Conservation (phyloP, 64 coral and sea anemone genomes). For the Exaiptasia diaphana region DNA sequence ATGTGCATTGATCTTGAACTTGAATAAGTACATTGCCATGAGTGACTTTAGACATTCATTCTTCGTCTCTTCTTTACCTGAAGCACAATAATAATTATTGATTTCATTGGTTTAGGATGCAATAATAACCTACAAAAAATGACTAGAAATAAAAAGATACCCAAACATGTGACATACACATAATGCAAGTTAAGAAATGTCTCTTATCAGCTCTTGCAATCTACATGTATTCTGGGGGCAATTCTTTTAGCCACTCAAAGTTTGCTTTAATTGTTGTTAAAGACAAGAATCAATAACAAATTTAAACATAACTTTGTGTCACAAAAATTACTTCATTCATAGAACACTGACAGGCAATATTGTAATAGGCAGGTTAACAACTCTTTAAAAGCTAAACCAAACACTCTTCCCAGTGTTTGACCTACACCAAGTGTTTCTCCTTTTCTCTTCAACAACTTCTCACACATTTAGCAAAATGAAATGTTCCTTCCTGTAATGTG, state of each 20-base stretch:
- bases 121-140: background rate
- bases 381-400: background rate
- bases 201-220: no score
- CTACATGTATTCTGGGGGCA: no score
- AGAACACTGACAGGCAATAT: background rate
- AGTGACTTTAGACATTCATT: conserved; percentile 60
- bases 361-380: background rate
- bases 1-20: background rate
- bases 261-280: no score
- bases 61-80: conserved; percentile 42
- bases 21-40: conserved; percentile 58
- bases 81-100: background rate
- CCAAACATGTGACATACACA: no score
- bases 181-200: no score
- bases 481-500: background rate
- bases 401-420: background rate
- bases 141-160: no score
- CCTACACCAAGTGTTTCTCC: background rate
- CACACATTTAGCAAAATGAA: background rate
- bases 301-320: no score
- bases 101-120: background rate
- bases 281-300: no score
- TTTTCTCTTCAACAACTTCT: background rate
- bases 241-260: no score
- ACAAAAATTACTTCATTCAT: no score